Percentiles rank a stretch among this genome's conserved stretches.
Evolutionary conservation across 2,797 vertebrate genomes (phyloP).

Genomic region (Buceros bicornis): DNA sequence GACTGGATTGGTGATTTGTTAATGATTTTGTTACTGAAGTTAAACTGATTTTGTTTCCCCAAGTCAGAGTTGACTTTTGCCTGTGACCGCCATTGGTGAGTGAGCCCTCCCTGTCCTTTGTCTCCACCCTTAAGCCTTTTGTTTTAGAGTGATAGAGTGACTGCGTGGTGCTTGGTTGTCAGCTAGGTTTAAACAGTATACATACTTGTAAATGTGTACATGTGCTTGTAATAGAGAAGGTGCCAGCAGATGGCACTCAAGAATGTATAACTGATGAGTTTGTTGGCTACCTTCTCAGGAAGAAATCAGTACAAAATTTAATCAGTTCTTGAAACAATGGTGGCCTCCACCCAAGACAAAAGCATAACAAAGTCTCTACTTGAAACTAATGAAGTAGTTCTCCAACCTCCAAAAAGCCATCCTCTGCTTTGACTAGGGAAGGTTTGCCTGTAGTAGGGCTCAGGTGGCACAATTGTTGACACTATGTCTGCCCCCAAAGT

Average conservation of each 20-base stretch:
- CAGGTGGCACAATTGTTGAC: background rate
- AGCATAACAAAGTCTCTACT: background rate
- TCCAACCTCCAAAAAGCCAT: background rate
- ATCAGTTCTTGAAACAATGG: background rate
- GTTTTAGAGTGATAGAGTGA: no score
- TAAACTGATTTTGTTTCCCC: no score
- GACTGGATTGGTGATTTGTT: no score
- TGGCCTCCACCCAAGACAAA: background rate
- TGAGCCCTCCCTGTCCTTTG: no score
- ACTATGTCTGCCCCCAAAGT: background rate
- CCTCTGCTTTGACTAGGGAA: background rate
- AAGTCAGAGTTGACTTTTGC: no score
- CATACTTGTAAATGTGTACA: background rate
- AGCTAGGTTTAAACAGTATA: background rate
- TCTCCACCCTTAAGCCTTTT: no score
- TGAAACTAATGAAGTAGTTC: background rate
- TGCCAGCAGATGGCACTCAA: constrained; percentile 64
- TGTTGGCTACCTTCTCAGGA: constrained; percentile 6
- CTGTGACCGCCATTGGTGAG: no score
- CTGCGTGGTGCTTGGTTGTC: no score
- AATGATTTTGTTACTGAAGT: no score
- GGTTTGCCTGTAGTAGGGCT: background rate
- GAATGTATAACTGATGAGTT: constrained; percentile 17
- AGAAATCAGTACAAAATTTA: constrained; percentile 9
- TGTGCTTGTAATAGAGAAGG: background rate